A percentile compares a stretch with the other conserved stretches of the same genome.
Evolutionary conservation across 2,888 invertebrate species (phyloP).

Genomic region (Holacanthella duospinosa): DNA sequence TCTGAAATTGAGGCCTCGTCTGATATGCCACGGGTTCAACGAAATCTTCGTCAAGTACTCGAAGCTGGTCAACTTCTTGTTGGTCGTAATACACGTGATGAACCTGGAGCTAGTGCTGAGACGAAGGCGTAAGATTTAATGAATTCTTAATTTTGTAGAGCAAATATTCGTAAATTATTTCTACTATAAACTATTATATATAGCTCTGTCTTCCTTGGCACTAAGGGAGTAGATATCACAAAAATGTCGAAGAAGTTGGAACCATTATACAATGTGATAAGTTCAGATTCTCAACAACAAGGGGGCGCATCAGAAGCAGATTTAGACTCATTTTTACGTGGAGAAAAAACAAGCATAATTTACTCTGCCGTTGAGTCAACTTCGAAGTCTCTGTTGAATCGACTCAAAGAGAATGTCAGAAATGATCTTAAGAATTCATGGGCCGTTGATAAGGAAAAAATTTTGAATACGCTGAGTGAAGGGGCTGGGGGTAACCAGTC

Average conservation of each 20-base stretch:
- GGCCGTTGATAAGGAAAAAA: conserved; percentile 79
- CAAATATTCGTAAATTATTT: neutral
- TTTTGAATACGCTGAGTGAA: conserved; percentile 78
- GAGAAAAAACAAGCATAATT: conserved; percentile 89
- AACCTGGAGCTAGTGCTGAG: conserved; percentile 45
- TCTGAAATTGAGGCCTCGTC: conserved; percentile 77
- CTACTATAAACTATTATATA: neutral
- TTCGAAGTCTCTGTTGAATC: neutral
- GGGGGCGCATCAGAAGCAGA: conserved; percentile 86
- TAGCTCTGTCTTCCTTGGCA: conserved; percentile 79
- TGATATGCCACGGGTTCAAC: conserved; percentile 63
- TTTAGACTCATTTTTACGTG: conserved; percentile 76
- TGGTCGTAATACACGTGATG: conserved; percentile 57
- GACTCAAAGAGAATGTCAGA: conserved; percentile 46
- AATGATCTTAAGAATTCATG: conserved; percentile 77
- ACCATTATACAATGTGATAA: conserved; percentile 54
- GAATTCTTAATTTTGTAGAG: neutral
- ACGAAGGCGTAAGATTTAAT: conserved; percentile 69
- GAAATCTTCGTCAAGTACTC: conserved; percentile 79
- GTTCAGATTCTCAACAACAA: conserved; percentile 53
- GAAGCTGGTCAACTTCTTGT: conserved; percentile 84
- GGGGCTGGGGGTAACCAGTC: conserved; percentile 57
- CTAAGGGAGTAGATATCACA: conserved; percentile 86
- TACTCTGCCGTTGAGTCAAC: conserved; percentile 82
- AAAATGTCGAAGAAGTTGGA: conserved; percentile 84